phyloP scores from a whole-genome alignment of 2,888 invertebrate genomes.

The Bembecia ichneumoniformis region DNA sequence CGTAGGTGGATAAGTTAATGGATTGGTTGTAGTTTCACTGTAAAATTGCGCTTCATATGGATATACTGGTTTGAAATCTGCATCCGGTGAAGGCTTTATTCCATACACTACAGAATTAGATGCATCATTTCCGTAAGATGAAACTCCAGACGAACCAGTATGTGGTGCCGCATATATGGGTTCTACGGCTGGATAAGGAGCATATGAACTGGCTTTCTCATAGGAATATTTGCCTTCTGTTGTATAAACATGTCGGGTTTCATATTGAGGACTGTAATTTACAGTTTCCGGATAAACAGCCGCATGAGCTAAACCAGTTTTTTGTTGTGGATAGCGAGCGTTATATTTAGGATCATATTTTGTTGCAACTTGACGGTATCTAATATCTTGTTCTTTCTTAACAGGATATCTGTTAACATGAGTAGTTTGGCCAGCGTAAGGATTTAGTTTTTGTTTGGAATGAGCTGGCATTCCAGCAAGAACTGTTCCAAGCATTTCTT shows the following conservation, averaged over 20 bases:
- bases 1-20: constrained; percentile 54
- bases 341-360: constrained; percentile 56
- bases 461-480: constrained; percentile 78
- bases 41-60: constrained; percentile 58
- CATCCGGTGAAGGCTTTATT: constrained; percentile 51
- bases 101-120: constrained; percentile 58
- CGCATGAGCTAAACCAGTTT: constrained; percentile 62
- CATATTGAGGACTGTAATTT: constrained; percentile 50
- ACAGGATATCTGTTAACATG: constrained; percentile 47
- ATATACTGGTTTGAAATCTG: constrained; percentile 63
- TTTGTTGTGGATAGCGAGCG: constrained; percentile 58
- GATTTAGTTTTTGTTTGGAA: constrained; percentile 56
- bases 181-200: constrained; percentile 51
- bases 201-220: constrained; percentile 43
- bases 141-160: constrained; percentile 40
- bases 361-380: constrained; percentile 55
- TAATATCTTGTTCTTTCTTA: constrained; percentile 59
- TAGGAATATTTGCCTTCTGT: constrained; percentile 49
- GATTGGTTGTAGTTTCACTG: constrained; percentile 50
- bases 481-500: constrained; percentile 82
- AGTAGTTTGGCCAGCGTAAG: constrained; percentile 54
- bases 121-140: constrained; percentile 47
- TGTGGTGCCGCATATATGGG: constrained; percentile 60
- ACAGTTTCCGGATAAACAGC: constrained; percentile 56
- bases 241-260: constrained; percentile 54